Evolutionary conservation across 2,888 invertebrate species (phyloP), one percentile per base, ranked within the genome.

Genomic region (Dromius quadrimaculatus): DNA sequence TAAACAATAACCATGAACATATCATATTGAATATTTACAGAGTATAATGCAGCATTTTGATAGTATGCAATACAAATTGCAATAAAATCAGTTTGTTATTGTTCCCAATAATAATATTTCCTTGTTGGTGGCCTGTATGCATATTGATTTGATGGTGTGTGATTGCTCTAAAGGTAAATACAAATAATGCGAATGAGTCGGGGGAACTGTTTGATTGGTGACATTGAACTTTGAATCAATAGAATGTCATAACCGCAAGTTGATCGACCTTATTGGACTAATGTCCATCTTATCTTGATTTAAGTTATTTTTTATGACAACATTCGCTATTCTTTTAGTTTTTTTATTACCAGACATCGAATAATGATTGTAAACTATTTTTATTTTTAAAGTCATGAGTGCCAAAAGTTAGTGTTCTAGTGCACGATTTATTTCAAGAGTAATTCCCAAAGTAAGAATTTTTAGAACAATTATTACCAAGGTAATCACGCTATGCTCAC

Each of bases 191-290:
- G 23, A 20, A 47, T 47, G 20, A 47, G 47, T 23, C 47, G 19
- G 20, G 9, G 23, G 47, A 23, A n/a, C 11, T 47, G 20, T 47
- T 47, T 22, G 20, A 47, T 47, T 11, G 47, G 23, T 13, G 23
- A 47, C 9, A 47, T 22, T 22, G 23, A 47, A 23, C 47, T 36
- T 11, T 47, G 22, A 47, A 11, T 47, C 47, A 47, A 22, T 47
- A 22, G 47, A 20, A 47, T 47, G 11, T 47, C 11, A 20, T 20
- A 47, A 11, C 5, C 36, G n/a, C 11, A 47, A 47, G 47, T 47
- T 47, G 47, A 22, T 47, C 23, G 47, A 47, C 47, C 47, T 2
- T 47, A 47, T 47, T 47, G 23, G 23, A 23, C 23, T 47, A 47
- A 47, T 9, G 47, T 22, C 47, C 47, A 47, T 2, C 9, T 47